Evolutionary conservation across 2,888 invertebrate genomes (phyloP), one percentile per base, ranked within the genome.

Genomic region (Rhagium mordax): DNA sequence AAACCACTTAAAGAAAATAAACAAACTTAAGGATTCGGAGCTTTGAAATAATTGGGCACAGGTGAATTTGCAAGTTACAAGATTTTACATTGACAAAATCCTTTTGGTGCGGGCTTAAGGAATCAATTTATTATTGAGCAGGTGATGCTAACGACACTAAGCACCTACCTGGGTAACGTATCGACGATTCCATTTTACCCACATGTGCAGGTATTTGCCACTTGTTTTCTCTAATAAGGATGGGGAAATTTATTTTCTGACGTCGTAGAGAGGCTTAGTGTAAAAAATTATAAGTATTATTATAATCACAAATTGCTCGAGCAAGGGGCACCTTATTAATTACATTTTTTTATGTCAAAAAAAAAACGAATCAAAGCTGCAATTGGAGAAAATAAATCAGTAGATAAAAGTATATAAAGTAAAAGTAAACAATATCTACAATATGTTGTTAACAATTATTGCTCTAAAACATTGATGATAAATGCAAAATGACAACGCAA

Each of bases 81-180:
- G 20, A 61, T 48, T 51, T 51, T 51, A 51, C 20, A 51, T 61
- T 21, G 21, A 20, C 16, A 8, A 47, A 13, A 41, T 61, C 61
- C 13, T 16, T 24, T 18, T 29, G 16, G 7, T 16, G 24, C 20
- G 21, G 48, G 15, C 21, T 48, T 48, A 21, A 61, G 20, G 48
- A 61, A 61, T 61, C 61, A 61, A 61, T 61, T 61, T 61, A 21
- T 61, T 47, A 61, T 21, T 8, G 48, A 48, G 48, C 48, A 41
- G 47, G 29, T 41, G 33, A 41, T 20, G 47, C 3, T 48, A 48
- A 48, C 47, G 61, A 16, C 41, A 18, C 10, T n/a, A 59, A 59
- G 29, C 24, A 16, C 27, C 59, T 59, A 59, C 16, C 59, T 13
- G 27, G 13, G 27, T 27, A 13, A 59, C 27, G 59, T 29, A 20